phyloP scores from a whole-genome alignment of 2,888 invertebrate genomes.

The Brachypalpus laphriformis region DNA sequence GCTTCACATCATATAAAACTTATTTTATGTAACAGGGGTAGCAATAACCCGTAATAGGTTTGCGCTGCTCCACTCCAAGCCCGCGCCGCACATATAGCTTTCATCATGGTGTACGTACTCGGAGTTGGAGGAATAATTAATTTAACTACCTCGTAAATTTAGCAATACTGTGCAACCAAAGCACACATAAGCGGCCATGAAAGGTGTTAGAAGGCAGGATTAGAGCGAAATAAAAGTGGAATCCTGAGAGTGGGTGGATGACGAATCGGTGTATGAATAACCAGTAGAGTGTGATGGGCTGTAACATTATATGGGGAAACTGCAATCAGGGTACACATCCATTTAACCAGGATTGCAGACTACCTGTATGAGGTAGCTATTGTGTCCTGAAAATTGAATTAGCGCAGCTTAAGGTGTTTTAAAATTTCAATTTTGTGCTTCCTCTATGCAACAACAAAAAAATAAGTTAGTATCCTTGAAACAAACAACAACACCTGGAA shows the following conservation, averaged over 20 bases:
- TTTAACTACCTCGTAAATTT: conserved; percentile 59
- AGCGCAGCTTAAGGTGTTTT: background rate
- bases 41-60: conserved; percentile 62
- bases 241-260: background rate
- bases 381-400: background rate
- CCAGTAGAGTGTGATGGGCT: background rate
- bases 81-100: conserved; percentile 18
- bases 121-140: conserved; percentile 40
- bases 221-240: conserved; percentile 8
- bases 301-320: background rate
- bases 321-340: background rate
- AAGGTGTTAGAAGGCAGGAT: conserved; percentile 27
- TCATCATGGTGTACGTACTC: background rate
- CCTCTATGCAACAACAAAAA: background rate
- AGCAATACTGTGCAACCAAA: conserved; percentile 27
- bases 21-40: conserved; percentile 60
- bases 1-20: conserved; percentile 55
- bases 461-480: background rate
- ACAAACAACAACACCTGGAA: conserved; percentile 4
- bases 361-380: background rate
- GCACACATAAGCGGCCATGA: conserved; percentile 11
- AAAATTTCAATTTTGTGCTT: background rate
- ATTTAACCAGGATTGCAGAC: background rate
- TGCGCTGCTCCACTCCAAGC: conserved; percentile 20
- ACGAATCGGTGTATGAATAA: background rate